phyloP scores from a whole-genome alignment of 2,888 invertebrate genomes.

The Noctua comes region DNA sequence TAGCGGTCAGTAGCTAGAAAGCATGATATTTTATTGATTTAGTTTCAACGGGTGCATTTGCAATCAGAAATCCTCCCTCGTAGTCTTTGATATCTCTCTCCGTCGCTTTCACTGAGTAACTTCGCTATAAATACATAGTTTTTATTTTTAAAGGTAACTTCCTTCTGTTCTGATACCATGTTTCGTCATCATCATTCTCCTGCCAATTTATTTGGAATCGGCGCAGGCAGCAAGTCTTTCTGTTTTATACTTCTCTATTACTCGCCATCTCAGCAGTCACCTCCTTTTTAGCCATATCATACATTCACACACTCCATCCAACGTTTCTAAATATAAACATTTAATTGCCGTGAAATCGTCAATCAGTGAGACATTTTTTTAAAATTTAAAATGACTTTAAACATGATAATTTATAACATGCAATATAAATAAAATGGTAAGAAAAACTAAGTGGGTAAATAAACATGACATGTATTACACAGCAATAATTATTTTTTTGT shows the following conservation, averaged over 20 bases:
- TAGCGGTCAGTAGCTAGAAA: not conserved
- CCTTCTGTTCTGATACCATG: not conserved
- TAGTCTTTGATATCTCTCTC: not conserved
- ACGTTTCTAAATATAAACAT: not conserved
- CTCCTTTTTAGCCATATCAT: not conserved
- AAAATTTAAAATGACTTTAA: not conserved
- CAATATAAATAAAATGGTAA: not conserved
- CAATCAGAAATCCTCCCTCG: not conserved
- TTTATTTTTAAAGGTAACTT: not conserved
- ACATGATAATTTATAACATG: conserved; percentile 1
- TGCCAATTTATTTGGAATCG: not conserved
- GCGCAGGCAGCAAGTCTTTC: not conserved
- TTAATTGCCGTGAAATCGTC: not conserved
- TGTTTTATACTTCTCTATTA: not conserved
- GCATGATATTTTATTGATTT: not conserved
- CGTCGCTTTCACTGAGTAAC: not conserved
- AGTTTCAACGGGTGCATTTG: not conserved
- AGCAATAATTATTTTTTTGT: conserved; percentile 15
- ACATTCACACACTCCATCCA: not conserved
- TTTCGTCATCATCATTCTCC: not conserved
- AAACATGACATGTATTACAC: conserved; percentile 3
- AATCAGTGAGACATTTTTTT: not conserved
- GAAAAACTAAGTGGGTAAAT: conserved; percentile 1
- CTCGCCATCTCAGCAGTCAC: not conserved
- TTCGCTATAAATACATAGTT: not conserved